Base-by-base conservation (phyloP, 37 sponge, comb jelly and placozoan genomes). In the Ephydatia muelleri region DNA sequence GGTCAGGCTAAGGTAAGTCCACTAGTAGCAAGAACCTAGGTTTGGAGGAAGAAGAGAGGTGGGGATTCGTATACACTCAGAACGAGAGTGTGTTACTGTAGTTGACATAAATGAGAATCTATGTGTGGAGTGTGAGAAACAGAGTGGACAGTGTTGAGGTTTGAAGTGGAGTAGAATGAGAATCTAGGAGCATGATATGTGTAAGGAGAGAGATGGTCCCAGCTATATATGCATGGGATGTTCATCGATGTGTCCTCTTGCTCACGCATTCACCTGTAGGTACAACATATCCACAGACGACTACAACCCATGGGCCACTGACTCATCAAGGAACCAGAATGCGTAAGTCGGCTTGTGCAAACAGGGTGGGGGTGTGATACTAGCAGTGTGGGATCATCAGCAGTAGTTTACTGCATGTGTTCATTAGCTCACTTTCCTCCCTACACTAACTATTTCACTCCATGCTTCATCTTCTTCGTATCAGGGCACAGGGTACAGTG, bases 211-310 rank as follows among this genome's bases (percentile, higher is more conserved):
- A 38, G 66, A 23, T 12, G 27, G 79, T 47, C 49, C 8, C 19
- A n/a, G 64, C 12, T 64, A 32, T 57, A 43, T n/a, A n/a, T n/a
- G n/a, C n/a, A n/a, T n/a, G n/a, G n/a, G n/a, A n/a, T 48, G 66
- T 29, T 28, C 36, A n/a, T 13, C n/a, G 8, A 67, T 49, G 25
- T 2, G 25, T 8, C 25, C 67, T 65, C 67, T 75, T 76, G 32
- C 70, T 49, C 38, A 40, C 75, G 1, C 5, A 32, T 28, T 81
- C 69, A 5, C 72, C 57, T 3, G 12, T 67, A 95, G 96, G 85
- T 99, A 99, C 89, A 99, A 99, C 94, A 99, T 99, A 72, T 93
- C 97, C 35, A 99, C 99, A 37, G 99, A 99, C 75, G 99, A 99
- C 87, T 99, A 97, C 75, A 92, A 99, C 85, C 97, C 97, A 23